A percentile compares a stretch with the other conserved stretches of the same genome.
Conservation (phyloP, 1,140 invertebrate genomes). For the Bombus breviceps region DNA sequence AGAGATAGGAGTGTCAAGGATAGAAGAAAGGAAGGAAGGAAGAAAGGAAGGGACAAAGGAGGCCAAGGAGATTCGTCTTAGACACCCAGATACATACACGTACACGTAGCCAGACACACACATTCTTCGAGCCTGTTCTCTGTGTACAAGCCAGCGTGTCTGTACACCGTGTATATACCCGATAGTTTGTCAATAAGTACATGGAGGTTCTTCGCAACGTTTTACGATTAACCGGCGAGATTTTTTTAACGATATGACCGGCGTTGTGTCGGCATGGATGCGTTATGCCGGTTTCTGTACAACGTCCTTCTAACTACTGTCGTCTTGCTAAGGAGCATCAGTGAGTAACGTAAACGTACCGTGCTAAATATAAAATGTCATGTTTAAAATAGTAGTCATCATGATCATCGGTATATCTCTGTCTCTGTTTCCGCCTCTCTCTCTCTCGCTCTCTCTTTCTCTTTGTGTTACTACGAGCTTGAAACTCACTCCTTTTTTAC, state of each 20-base stretch:
- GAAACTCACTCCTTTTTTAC: background rate
- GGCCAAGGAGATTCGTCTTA: constrained; percentile 74
- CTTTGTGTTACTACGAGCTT: background rate
- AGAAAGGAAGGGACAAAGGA: constrained; percentile 66
- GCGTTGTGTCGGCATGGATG: constrained; percentile 65
- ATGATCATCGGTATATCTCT: background rate
- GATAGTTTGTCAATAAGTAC: constrained; percentile 49
- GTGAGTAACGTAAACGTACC: constrained; percentile 66
- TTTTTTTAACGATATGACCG: constrained; percentile 70
- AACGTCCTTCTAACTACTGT: constrained; percentile 69
- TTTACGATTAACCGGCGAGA: constrained; percentile 43
- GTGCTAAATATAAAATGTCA: background rate
- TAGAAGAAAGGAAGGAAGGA: constrained; percentile 54
- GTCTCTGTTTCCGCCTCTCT: background rate
- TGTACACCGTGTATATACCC: background rate
- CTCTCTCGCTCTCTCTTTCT: background rate
- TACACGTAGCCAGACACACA: constrained; percentile 28
- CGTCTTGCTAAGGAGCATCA: constrained; percentile 72
- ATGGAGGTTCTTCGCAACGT: constrained; percentile 39
- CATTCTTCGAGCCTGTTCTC: constrained; percentile 17
- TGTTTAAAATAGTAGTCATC: background rate
- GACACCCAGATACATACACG: constrained; percentile 36
- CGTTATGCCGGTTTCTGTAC: constrained; percentile 70
- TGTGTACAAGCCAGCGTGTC: background rate
- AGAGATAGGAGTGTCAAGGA: constrained; percentile 54